These are phyloP conservation scores for Pheosia tremula DNA, from an alignment of 2,888 invertebrate species.

Conservation along the genomic window DNA sequence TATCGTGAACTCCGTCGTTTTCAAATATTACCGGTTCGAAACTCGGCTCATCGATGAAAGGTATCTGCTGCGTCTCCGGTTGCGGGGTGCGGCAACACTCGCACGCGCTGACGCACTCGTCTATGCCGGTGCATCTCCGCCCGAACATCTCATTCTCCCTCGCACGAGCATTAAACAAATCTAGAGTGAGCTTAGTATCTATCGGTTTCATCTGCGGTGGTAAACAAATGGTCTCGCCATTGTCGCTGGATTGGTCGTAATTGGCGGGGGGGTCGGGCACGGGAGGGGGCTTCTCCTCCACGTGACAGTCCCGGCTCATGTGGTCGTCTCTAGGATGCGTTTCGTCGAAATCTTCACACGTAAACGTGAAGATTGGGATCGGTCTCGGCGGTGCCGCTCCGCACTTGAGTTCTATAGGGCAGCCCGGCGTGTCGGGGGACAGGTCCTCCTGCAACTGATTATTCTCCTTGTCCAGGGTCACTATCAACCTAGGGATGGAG, in stretches of 20 bases:
- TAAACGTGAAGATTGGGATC: slow-evolving; percentile 75
- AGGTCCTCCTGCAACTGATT: slow-evolving; percentile 68
- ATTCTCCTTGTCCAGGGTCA: slow-evolving; percentile 73
- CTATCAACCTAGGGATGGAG: slow-evolving; percentile 73
- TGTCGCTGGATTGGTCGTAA: slow-evolving; percentile 65
- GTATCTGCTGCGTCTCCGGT: slow-evolving; percentile 71
- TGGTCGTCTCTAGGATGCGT: slow-evolving; percentile 36
- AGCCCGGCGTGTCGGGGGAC: slow-evolving; percentile 73
- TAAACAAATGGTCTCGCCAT: slow-evolving; percentile 58
- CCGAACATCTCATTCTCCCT: slow-evolving; percentile 53
- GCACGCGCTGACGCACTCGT: slow-evolving; percentile 76
- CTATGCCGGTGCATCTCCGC: slow-evolving; percentile 66
- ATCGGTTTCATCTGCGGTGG: slow-evolving; percentile 77
- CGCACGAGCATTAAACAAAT: slow-evolving; percentile 59
- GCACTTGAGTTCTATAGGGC: slow-evolving; percentile 60
- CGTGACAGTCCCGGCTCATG: slow-evolving; percentile 32
- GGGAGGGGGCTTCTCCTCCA: slow-evolving; percentile 52
- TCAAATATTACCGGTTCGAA: slow-evolving; percentile 77
- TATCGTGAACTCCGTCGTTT: slow-evolving; percentile 58
- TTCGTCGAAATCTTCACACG: slow-evolving; percentile 75
- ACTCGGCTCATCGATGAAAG: slow-evolving; percentile 77
- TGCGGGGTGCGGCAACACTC: slow-evolving; percentile 78
- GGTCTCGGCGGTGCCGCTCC: slow-evolving; percentile 48
- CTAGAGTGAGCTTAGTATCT: slow-evolving; percentile 68
- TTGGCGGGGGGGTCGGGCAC: slow-evolving; percentile 56